phyloP scores from a whole-genome alignment of 1,140 invertebrate genomes.

The Cryptotermes secundus region DNA sequence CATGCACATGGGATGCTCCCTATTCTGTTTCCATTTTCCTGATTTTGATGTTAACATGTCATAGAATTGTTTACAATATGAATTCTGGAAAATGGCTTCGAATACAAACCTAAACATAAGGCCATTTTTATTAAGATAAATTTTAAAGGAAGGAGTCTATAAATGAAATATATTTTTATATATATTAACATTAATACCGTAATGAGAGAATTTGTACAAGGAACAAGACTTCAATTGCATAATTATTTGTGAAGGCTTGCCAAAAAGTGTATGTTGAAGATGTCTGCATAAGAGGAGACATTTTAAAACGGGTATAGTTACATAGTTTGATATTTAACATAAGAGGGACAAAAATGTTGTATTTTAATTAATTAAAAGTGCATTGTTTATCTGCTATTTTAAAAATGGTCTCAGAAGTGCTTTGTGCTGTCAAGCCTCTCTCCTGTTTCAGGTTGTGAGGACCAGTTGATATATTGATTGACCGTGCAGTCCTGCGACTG shows the following conservation, averaged over 20 bases:
- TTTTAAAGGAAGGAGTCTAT: not conserved
- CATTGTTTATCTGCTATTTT: not conserved
- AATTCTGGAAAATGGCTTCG: not conserved
- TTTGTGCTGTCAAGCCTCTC: not conserved
- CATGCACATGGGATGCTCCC: not conserved
- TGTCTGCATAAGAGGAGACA: not conserved
- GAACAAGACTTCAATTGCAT: not conserved
- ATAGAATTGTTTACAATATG: not conserved
- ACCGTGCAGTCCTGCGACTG: too few species aligned
- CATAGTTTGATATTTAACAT: not conserved
- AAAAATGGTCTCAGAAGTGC: not conserved
- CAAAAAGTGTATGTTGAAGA: not conserved
- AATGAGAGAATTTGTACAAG: constrained; percentile 1
- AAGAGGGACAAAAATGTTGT: not conserved
- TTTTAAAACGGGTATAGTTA: constrained; percentile 15
- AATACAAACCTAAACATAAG: not conserved
- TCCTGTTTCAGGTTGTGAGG: not conserved
- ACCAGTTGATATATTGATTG: not conserved
- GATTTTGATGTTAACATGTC: not conserved
- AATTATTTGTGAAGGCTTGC: not conserved
- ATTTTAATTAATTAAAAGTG: not conserved
- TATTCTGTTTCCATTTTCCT: not conserved
- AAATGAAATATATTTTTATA: not conserved
- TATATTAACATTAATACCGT: constrained; percentile 1
- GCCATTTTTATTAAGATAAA: constrained; percentile 5